Evolutionary conservation across 2,888 invertebrate genomes (phyloP).

Genomic region (Metallyticus violacea): DNA sequence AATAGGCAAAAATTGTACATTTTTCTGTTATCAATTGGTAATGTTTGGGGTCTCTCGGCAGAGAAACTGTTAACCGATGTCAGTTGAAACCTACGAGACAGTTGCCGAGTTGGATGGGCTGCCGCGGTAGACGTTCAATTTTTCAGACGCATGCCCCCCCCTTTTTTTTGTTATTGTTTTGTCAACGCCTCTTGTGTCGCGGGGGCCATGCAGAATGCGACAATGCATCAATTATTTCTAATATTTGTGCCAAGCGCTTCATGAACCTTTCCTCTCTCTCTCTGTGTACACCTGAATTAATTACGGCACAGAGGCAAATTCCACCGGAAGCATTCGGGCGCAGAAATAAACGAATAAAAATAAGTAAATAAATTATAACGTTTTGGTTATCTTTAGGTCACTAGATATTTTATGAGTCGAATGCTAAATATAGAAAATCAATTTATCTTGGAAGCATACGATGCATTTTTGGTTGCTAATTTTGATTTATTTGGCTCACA

Average conservation of each 20-base stretch:
- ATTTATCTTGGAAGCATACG: too few relatives aligned
- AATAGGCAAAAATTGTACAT: not conserved
- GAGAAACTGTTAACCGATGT: not conserved
- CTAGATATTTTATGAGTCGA: too few relatives aligned
- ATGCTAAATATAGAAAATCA: too few relatives aligned
- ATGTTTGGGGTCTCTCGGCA: not conserved
- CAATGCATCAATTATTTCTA: not conserved
- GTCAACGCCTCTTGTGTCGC: not conserved
- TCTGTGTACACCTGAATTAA: not conserved
- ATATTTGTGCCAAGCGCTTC: not conserved
- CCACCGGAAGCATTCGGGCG: not conserved
- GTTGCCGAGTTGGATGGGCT: not conserved
- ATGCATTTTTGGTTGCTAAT: too few relatives aligned
- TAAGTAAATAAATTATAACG: not conserved
- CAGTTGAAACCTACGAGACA: not conserved
- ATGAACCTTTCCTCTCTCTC: not conserved
- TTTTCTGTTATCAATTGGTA: not conserved
- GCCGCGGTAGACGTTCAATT: not conserved
- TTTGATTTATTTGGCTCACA: too few relatives aligned
- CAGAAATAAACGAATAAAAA: not conserved
- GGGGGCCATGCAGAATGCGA: not conserved
- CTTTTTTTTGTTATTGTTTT: not conserved
- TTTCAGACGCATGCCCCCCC: not conserved
- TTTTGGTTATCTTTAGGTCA: too few relatives aligned
- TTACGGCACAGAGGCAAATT: not conserved